phyloP scores from a whole-genome alignment of 2,113 vertebrate genomes.

The Seriola rivoliana region DNA sequence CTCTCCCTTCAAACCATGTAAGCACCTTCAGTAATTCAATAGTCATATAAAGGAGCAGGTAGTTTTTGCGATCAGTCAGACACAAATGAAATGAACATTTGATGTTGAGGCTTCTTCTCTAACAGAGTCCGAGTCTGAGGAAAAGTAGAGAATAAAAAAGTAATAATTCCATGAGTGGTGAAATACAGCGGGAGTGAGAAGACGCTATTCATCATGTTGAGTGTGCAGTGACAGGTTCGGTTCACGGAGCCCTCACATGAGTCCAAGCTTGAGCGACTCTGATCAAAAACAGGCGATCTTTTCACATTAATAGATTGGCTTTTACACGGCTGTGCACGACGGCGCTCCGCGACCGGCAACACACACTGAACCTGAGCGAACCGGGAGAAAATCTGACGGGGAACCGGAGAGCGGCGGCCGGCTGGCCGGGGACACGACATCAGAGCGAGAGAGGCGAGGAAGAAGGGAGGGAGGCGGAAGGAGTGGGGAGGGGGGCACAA shows the following conservation, averaged over 20 bases:
- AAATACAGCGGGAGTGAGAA: constrained; percentile 8
- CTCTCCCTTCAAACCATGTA: not conserved
- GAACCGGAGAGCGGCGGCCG: constrained; percentile 51
- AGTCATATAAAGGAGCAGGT: not conserved
- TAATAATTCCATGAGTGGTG: constrained; percentile 28
- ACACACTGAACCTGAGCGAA: constrained; percentile 63
- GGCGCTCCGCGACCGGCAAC: constrained; percentile 39
- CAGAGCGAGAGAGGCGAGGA: not conserved
- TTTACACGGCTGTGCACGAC: constrained; percentile 49
- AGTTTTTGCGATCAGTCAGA: not conserved
- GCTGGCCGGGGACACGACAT: constrained; percentile 26
- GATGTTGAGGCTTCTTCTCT: not conserved
- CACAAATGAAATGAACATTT: not conserved
- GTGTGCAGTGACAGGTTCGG: constrained; percentile 42
- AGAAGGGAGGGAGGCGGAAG: constrained; percentile 13
- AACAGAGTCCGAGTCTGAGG: not conserved
- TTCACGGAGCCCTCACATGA: constrained; percentile 53
- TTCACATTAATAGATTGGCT: constrained; percentile 81
- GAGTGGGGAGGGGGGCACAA: constrained; percentile 38
- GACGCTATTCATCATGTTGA: constrained; percentile 53
- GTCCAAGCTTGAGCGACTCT: constrained; percentile 77
- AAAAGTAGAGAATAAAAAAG: constrained; percentile 33
- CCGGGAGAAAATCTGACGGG: constrained; percentile 54
- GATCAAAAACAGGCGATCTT: constrained; percentile 70
- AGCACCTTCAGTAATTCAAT: not conserved